Evolutionary conservation across 2,888 invertebrate genomes (phyloP).

Genomic region (Phragmatobia fuliginosa): DNA sequence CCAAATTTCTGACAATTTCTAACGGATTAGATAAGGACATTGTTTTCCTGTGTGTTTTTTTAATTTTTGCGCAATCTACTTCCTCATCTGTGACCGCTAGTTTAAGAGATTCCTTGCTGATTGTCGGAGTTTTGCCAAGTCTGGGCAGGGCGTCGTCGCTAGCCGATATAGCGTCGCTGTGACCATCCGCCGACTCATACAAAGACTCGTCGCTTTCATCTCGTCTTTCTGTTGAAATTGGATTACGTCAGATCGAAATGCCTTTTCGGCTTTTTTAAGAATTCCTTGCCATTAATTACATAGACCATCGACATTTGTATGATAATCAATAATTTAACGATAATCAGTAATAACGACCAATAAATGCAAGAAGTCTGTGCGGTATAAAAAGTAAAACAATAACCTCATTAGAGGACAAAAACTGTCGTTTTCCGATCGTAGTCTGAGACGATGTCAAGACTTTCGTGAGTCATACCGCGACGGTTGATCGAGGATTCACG

Average conservation of each 20-base stretch:
- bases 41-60: slow-evolving; percentile 81
- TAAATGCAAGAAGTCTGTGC: slow-evolving; percentile 42
- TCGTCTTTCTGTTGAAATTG: slow-evolving; percentile 74
- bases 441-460: slow-evolving; percentile 52
- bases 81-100: slow-evolving; percentile 82
- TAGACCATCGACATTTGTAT: slow-evolving; percentile 25
- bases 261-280: slow-evolving; percentile 25
- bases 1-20: slow-evolving; percentile 80
- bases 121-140: slow-evolving; percentile 75
- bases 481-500: slow-evolving; percentile 35
- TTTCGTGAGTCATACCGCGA: slow-evolving; percentile 49
- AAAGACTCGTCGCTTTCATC: slow-evolving; percentile 84
- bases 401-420: slow-evolving; percentile 49
- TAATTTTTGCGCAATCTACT: slow-evolving; percentile 66
- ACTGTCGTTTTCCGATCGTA: slow-evolving; percentile 51
- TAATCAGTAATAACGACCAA: slow-evolving; percentile 39
- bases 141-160: slow-evolving; percentile 78
- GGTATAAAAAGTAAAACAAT: slow-evolving; percentile 58
- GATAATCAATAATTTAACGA: slow-evolving; percentile 43
- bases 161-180: slow-evolving; percentile 80
- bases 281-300: slow-evolving; percentile 61
- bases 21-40: slow-evolving; percentile 83
- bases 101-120: slow-evolving; percentile 82
- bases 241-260: slow-evolving; percentile 36
- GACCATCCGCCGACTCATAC: slow-evolving; percentile 82